Conservation (phyloP, 2,113 vertebrate species). For the Zingel zingel region DNA sequence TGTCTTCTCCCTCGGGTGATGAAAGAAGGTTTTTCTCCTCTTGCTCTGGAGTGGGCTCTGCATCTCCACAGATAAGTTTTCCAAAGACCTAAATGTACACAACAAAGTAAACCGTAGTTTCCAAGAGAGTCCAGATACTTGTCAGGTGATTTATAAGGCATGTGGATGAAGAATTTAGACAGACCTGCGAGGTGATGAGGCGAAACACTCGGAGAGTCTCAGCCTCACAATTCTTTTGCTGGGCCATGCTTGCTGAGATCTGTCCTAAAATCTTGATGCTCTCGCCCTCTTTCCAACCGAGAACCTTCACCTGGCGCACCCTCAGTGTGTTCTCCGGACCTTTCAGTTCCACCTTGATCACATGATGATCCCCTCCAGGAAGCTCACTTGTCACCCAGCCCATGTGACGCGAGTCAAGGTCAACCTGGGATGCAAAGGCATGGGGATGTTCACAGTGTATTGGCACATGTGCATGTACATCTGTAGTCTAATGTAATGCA, state of each 20-base stretch:
- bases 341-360: slow-evolving; percentile 97
- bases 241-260: slow-evolving; percentile 95
- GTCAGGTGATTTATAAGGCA: background rate
- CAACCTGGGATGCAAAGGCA: slow-evolving; percentile 84
- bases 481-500: background rate
- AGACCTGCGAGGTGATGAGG: slow-evolving; percentile 97
- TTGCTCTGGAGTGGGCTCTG: slow-evolving; percentile 97
- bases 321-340: slow-evolving; percentile 98
- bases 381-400: slow-evolving; percentile 99
- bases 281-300: slow-evolving; percentile 98
- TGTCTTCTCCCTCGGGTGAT: slow-evolving; percentile 99
- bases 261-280: slow-evolving; percentile 96
- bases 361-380: slow-evolving; percentile 94
- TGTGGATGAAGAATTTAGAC: background rate
- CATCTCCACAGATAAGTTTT: slow-evolving; percentile 97
- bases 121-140: background rate
- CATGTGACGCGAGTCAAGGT: slow-evolving; percentile 97
- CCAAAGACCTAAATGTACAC: slow-evolving; percentile 91
- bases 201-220: slow-evolving; percentile 96
- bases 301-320: slow-evolving; percentile 98
- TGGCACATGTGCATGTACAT: background rate
- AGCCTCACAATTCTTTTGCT: slow-evolving; percentile 98
- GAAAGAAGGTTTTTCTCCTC: slow-evolving; percentile 97
- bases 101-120: background rate
- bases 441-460: background rate